A percentile compares a stretch with the other conserved stretches of the same genome.
Conservation (phyloP, 2,113 vertebrate genomes). For the Dolichallabes microphthalmus region DNA sequence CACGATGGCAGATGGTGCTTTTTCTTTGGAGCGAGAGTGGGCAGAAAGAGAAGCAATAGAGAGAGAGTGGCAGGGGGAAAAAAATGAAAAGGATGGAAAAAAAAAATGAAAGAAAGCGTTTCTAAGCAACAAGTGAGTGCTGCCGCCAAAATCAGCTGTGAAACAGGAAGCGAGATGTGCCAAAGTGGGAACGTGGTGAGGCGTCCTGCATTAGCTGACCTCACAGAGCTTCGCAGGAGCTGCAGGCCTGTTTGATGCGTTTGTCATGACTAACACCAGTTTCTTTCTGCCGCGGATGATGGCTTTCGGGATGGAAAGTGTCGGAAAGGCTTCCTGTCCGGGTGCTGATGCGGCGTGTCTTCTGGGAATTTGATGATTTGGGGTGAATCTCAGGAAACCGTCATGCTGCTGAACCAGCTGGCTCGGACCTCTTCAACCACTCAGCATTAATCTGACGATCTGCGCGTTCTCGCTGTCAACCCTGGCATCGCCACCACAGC, state of each 20-base stretch:
- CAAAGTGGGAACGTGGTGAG: conserved; percentile 33
- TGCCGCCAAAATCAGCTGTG: conserved; percentile 28
- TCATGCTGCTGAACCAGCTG: conserved; percentile 28
- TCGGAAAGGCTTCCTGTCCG: background rate
- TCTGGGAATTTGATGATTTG: conserved; percentile 19
- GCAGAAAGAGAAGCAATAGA: conserved; percentile 41
- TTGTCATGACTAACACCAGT: background rate
- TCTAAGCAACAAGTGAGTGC: conserved; percentile 55
- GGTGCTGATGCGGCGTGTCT: background rate
- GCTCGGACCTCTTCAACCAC: conserved; percentile 18
- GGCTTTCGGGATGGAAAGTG: background rate
- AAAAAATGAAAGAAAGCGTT: conserved; percentile 41
- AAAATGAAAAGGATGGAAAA: background rate
- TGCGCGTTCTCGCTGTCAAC: background rate
- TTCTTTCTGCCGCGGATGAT: background rate
- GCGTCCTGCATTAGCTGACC: conserved; percentile 34
- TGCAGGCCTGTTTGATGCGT: background rate
- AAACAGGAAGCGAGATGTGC: conserved; percentile 43
- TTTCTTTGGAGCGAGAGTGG: conserved; percentile 55
- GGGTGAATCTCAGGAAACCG: conserved; percentile 4
- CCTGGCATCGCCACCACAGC: conserved; percentile 7
- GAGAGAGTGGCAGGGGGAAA: conserved; percentile 10
- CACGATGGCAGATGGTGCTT: conserved; percentile 54
- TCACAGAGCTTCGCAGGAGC: conserved; percentile 6
- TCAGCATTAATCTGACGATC: conserved; percentile 17